These are phyloP conservation scores for Melanotaenia duboulayi DNA, from an alignment of 2,113 vertebrate genomes.

Conservation along the genomic window DNA sequence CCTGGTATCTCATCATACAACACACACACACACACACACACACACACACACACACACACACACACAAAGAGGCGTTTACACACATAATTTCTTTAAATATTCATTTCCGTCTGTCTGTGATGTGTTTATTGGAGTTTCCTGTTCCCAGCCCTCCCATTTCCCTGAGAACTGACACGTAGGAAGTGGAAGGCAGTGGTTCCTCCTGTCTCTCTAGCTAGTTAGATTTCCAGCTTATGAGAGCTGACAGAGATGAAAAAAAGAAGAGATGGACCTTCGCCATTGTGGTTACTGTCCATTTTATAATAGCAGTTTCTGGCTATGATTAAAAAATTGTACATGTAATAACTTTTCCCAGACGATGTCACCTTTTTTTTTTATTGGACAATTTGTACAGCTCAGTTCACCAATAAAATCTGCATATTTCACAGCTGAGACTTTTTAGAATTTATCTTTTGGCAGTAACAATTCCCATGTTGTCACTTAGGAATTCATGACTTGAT, in stretches of 20 bases:
- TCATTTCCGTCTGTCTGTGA: conserved; percentile 76
- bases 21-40: background rate
- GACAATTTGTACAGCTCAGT: conserved; percentile 40
- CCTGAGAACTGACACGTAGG: conserved; percentile 78
- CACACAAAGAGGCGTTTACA: conserved; percentile 20
- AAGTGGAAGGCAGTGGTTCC: conserved; percentile 70
- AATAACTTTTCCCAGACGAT: conserved; percentile 57
- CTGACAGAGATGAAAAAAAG: conserved; percentile 22
- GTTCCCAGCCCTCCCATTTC: conserved; percentile 75
- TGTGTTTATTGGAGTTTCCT: conserved; percentile 77
- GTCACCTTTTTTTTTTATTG: conserved; percentile 40
- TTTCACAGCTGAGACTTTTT: conserved; percentile 68
- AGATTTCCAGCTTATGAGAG: conserved; percentile 54
- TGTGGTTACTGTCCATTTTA: conserved; percentile 52
- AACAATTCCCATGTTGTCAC: conserved; percentile 51
- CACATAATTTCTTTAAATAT: conserved; percentile 77
- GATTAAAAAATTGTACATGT: conserved; percentile 51
- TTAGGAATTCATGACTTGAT: conserved; percentile 55
- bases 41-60: conserved; percentile 9
- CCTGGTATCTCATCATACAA: conserved; percentile 54
- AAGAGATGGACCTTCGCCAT: conserved; percentile 38
- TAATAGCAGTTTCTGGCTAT: conserved; percentile 49
- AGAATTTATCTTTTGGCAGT: conserved; percentile 63
- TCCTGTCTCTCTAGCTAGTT: conserved; percentile 48
- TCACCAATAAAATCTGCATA: conserved; percentile 61